Conservation (phyloP, 2,113 vertebrate genomes). For the Clinocottus analis region DNA sequence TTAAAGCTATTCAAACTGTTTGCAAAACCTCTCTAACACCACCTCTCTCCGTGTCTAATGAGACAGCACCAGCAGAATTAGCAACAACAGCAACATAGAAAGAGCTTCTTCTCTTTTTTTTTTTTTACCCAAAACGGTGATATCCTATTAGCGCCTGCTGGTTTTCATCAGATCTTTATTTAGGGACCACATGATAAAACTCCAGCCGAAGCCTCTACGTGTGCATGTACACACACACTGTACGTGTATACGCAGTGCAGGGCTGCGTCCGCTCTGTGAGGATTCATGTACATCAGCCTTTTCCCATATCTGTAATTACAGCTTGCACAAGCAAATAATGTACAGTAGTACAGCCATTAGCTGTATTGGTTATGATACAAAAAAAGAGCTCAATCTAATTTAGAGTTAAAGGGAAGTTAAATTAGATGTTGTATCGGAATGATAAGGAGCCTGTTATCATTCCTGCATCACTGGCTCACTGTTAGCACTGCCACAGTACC, state of each 20-base stretch:
- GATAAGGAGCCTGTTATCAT: slow-evolving; percentile 48
- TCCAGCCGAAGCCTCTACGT: slow-evolving; percentile 25
- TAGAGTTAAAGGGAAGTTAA: slow-evolving; percentile 54
- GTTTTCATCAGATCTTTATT: slow-evolving; percentile 23
- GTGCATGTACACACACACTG: background rate
- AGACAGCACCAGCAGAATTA: slow-evolving; percentile 17
- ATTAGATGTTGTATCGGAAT: slow-evolving; percentile 54
- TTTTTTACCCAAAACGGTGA: slow-evolving; percentile 8
- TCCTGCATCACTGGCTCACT: slow-evolving; percentile 51
- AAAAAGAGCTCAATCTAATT: slow-evolving; percentile 46
- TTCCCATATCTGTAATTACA: slow-evolving; percentile 38
- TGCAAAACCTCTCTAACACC: slow-evolving; percentile 1
- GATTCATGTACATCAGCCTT: slow-evolving; percentile 8
- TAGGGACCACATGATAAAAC: slow-evolving; percentile 13
- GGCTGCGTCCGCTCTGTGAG: slow-evolving; percentile 1
- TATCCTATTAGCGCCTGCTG: background rate
- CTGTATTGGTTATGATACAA: slow-evolving; percentile 6
- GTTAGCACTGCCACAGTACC: slow-evolving; percentile 34
- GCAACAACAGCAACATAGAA: background rate
- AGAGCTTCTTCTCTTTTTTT: background rate
- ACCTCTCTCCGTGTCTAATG: background rate
- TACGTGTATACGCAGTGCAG: background rate
- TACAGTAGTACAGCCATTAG: slow-evolving; percentile 16
- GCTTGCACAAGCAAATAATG: slow-evolving; percentile 30
- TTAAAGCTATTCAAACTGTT: slow-evolving; percentile 27